Percentiles rank a stretch among this genome's conserved stretches.
Evolutionary conservation across 2,797 vertebrate species (phyloP).

Genomic region (Borostomias antarcticus): DNA sequence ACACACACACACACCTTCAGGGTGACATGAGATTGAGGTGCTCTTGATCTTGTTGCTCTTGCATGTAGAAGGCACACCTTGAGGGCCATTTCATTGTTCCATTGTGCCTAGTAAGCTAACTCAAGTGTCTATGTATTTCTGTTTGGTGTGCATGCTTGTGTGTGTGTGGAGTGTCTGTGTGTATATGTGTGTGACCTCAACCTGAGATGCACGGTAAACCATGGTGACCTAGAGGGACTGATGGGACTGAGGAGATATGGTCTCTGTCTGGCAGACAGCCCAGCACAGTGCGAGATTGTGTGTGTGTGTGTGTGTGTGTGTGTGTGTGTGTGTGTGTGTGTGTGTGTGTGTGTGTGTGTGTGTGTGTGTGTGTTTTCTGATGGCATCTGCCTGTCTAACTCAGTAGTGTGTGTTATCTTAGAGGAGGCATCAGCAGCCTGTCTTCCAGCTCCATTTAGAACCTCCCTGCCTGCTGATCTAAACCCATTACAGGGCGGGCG

Average conservation of each 20-base stretch:
- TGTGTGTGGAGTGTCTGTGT: too few species aligned
- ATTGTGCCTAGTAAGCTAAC: background rate
- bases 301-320: background rate
- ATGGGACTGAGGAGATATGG: background rate
- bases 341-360: background rate
- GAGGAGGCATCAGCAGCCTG: constrained; percentile 17
- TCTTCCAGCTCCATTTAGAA: constrained; percentile 25
- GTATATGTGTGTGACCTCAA: too few species aligned
- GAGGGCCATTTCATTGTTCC: background rate
- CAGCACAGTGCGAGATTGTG: background rate
- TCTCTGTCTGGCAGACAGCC: background rate
- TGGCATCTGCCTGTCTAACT: constrained; percentile 15
- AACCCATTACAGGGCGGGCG: constrained; percentile 24
- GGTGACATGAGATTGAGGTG: background rate
- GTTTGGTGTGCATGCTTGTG: background rate
- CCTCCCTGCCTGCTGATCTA: constrained; percentile 11
- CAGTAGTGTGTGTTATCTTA: constrained; percentile 19
- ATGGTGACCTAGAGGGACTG: background rate
- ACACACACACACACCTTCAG: background rate
- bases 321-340: background rate
- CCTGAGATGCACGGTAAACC: background rate
- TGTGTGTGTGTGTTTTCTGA: background rate
- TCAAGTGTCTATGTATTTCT: background rate
- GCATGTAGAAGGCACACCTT: too few species aligned
- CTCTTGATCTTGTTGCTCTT: background rate